Conservation (phyloP, 2,888 invertebrate genomes). For the Dicyrtomina minuta region DNA sequence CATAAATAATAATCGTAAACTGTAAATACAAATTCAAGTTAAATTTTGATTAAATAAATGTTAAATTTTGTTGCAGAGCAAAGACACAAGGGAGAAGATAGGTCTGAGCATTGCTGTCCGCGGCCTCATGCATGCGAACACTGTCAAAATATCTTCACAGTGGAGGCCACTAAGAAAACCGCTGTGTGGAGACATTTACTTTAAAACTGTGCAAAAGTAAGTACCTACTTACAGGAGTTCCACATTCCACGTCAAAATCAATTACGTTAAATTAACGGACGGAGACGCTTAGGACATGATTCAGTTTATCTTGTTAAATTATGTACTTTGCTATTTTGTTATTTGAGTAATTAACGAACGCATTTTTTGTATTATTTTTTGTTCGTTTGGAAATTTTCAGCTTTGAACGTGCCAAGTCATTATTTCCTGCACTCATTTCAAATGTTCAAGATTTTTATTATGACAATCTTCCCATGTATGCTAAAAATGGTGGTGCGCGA, state of each 20-base stretch:
- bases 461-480: too few species aligned
- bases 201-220: not conserved
- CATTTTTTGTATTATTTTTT: not conserved
- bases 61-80: conserved; percentile 25
- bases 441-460: too few species aligned
- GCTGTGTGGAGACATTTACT: conserved; percentile 35
- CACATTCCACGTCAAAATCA: too few species aligned
- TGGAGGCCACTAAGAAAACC: conserved; percentile 47
- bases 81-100: conserved; percentile 42
- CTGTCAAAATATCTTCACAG: conserved; percentile 17
- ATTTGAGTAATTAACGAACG: too few species aligned
- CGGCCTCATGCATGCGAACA: conserved; percentile 47
- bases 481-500: not conserved
- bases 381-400: conserved; percentile 17
- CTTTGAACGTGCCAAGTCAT: not conserved
- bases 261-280: not conserved
- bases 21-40: too few species aligned
- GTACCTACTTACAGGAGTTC: too few species aligned
- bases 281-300: too few species aligned
- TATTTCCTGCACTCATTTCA: too few species aligned
- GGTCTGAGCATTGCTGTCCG: conserved; percentile 42
- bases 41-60: too few species aligned
- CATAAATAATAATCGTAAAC: too few species aligned
- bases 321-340: too few species aligned
- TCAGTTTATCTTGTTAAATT: too few species aligned